Percentiles rank a stretch among this genome's conserved stretches.
Evolutionary conservation across 1,140 invertebrate species (phyloP).

Genomic region (Vanessa atalanta): DNA sequence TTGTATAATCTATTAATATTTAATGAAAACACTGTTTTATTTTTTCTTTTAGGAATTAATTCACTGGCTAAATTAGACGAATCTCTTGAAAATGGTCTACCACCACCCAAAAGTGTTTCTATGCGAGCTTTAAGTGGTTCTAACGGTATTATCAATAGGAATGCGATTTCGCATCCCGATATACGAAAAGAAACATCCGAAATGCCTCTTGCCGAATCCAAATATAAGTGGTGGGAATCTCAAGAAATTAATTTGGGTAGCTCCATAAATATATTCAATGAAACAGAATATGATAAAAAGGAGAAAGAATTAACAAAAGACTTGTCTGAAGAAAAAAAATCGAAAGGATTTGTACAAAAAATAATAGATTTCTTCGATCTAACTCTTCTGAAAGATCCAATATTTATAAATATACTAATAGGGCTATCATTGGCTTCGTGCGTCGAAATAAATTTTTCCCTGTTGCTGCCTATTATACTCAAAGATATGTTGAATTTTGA

Average conservation of each 20-base stretch:
- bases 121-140: slow-evolving; percentile 58
- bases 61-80: slow-evolving; percentile 25
- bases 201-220: slow-evolving; percentile 51
- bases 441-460: slow-evolving; percentile 85
- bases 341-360: slow-evolving; percentile 47
- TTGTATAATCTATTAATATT: not conserved
- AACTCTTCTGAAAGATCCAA: slow-evolving; percentile 67
- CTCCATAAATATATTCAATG: slow-evolving; percentile 73
- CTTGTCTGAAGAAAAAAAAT: slow-evolving; percentile 39
- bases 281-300: slow-evolving; percentile 47
- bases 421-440: slow-evolving; percentile 85
- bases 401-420: slow-evolving; percentile 84
- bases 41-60: slow-evolving; percentile 21
- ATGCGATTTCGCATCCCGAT: slow-evolving; percentile 71
- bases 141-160: slow-evolving; percentile 56
- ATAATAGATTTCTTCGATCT: slow-evolving; percentile 71
- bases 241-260: slow-evolving; percentile 76
- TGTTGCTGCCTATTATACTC: slow-evolving; percentile 85
- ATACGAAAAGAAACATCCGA: slow-evolving; percentile 56
- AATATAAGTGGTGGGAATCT: slow-evolving; percentile 76
- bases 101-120: slow-evolving; percentile 59
- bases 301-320: slow-evolving; percentile 44
- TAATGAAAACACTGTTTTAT: not conserved
- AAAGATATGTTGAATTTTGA: slow-evolving; percentile 81
- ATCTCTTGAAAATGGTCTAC: slow-evolving; percentile 29